Percentiles rank a stretch among this genome's conserved stretches.
These are phyloP conservation scores for Ophiodon elongatus DNA, from an alignment of 2,113 vertebrate species.

Conservation along the genomic window DNA sequence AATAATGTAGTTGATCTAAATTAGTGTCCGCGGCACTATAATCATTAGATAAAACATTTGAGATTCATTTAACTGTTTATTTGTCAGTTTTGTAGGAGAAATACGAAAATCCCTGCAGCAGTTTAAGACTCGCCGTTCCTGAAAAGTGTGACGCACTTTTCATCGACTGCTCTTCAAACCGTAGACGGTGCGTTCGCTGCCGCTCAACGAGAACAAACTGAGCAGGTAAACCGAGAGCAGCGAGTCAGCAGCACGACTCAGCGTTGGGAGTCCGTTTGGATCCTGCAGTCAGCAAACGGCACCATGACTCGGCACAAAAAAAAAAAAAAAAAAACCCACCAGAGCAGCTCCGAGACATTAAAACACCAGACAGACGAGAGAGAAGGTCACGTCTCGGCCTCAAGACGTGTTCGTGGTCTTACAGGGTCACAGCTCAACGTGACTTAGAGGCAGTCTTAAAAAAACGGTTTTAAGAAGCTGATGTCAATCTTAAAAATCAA, in stretches of 20 bases:
- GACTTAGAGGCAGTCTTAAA: neutral
- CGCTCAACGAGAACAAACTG: neutral
- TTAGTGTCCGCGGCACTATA: neutral
- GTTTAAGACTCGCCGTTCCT: neutral
- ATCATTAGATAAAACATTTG: neutral
- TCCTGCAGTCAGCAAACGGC: slow-evolving; percentile 29
- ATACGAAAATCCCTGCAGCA: neutral
- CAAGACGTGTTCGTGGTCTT: too few relatives aligned
- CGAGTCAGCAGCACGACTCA: slow-evolving; percentile 41
- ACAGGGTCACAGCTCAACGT: neutral
- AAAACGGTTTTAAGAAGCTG: neutral
- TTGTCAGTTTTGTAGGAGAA: too few relatives aligned
- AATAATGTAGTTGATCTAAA: neutral
- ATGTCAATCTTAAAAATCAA: neutral
- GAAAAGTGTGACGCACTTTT: neutral
- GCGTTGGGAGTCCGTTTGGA: neutral
- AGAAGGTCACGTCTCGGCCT: slow-evolving; percentile 4
- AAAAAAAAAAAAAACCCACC: too few relatives aligned
- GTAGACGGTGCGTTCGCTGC: slow-evolving; percentile 1
- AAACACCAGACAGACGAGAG: neutral
- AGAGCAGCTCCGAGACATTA: neutral
- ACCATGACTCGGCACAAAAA: slow-evolving; percentile 41
- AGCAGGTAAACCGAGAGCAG: slow-evolving; percentile 31
- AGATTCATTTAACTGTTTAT: neutral
- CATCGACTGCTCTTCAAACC: neutral